Evolutionary conservation across 2,113 vertebrate species (phyloP).

Genomic region (Larimichthys crocea): DNA sequence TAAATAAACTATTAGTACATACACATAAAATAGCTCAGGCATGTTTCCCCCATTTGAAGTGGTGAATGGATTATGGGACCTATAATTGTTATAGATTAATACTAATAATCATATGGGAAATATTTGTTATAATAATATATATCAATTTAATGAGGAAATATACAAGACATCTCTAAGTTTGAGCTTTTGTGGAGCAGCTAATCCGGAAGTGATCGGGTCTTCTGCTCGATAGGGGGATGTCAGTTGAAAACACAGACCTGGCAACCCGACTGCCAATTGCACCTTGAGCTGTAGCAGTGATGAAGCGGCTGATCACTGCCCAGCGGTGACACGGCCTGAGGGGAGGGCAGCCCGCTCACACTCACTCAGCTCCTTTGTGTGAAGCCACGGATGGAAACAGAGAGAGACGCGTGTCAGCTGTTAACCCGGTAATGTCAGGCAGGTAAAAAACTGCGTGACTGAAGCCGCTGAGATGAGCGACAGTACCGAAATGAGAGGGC

Average conservation of each 20-base stretch:
- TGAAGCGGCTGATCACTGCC: background rate
- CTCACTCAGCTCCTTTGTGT: background rate
- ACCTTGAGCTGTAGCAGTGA: constrained; percentile 49
- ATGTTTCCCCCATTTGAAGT: too few relatives aligned
- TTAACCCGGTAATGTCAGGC: constrained; percentile 39
- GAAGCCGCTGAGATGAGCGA: constrained; percentile 78
- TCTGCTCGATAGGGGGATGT: constrained; percentile 49
- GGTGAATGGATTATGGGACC: background rate
- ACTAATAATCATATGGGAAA: too few relatives aligned
- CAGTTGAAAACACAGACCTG: constrained; percentile 55
- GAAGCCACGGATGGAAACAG: background rate
- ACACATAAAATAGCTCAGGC: too few relatives aligned
- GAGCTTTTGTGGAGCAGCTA: background rate
- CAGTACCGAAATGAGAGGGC: constrained; percentile 70
- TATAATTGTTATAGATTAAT: background rate
- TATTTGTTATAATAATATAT: too few relatives aligned
- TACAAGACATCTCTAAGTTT: background rate
- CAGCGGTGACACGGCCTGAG: background rate
- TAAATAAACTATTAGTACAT: background rate
- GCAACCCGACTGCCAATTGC: constrained; percentile 59
- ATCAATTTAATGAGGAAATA: too few relatives aligned
- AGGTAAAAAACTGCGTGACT: constrained; percentile 36
- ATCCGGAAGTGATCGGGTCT: constrained; percentile 11
- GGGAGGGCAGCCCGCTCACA: background rate
- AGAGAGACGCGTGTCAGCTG: background rate